phyloP scores from a whole-genome alignment of 2,888 invertebrate species.

The Trilocha varians region DNA sequence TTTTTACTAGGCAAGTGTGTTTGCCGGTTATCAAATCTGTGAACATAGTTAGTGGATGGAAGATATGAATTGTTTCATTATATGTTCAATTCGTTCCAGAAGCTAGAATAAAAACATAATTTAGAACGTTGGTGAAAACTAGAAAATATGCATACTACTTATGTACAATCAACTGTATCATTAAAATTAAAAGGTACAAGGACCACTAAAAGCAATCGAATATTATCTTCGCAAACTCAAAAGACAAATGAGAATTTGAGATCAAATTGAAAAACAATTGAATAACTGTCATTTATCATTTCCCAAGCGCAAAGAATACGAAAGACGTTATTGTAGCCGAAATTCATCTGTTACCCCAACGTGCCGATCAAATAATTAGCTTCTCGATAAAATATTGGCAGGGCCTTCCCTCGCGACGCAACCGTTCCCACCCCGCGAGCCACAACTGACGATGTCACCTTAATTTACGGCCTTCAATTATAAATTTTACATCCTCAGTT shows the following conservation, averaged over 20 bases:
- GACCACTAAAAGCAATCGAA: too few relatives aligned
- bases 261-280: conserved; percentile 12
- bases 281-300: conserved; percentile 36
- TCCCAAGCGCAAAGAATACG: conserved; percentile 35
- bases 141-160: too few relatives aligned
- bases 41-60: too few relatives aligned
- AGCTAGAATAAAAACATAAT: too few relatives aligned
- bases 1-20: too few relatives aligned
- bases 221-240: too few relatives aligned
- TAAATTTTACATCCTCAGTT: conserved; percentile 57
- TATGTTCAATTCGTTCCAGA: too few relatives aligned
- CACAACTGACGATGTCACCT: conserved; percentile 74
- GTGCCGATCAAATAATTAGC: conserved; percentile 65
- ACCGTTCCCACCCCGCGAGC: conserved; percentile 37
- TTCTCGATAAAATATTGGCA: conserved; percentile 67
- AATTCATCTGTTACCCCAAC: conserved; percentile 44
- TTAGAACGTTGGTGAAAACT: too few relatives aligned
- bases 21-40: too few relatives aligned
- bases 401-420: conserved; percentile 33
- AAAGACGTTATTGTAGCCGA: conserved; percentile 33
- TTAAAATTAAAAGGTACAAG: too few relatives aligned
- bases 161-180: too few relatives aligned
- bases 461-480: conserved; percentile 74
- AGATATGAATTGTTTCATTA: too few relatives aligned
- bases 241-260: conserved; percentile 2